Conservation (phyloP, 2,113 vertebrate genomes). For the Falco punctatus region DNA sequence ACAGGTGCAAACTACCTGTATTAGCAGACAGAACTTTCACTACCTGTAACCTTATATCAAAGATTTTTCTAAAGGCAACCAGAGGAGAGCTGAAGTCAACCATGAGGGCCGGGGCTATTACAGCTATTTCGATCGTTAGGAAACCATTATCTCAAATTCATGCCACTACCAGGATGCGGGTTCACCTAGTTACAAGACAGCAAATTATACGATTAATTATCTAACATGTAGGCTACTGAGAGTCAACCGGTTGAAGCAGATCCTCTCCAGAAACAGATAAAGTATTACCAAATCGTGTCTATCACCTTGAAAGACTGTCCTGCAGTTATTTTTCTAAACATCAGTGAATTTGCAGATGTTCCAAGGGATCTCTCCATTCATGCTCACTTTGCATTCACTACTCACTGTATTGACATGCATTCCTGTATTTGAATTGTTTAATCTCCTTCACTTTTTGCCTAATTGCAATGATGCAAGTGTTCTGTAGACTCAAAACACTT, state of each 20-base stretch:
- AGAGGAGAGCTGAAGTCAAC: background rate
- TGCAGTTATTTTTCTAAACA: background rate
- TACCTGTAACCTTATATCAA: background rate
- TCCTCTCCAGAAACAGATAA: background rate
- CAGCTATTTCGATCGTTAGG: background rate
- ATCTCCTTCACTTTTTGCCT: background rate
- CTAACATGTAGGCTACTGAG: background rate
- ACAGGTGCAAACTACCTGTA: background rate
- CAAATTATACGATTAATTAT: conserved; percentile 50
- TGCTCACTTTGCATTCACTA: background rate
- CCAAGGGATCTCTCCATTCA: background rate
- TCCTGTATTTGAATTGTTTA: background rate
- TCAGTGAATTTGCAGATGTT: background rate
- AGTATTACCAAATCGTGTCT: background rate
- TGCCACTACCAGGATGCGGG: conserved; percentile 17
- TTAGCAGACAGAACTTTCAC: background rate
- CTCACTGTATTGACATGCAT: rapidly evolving
- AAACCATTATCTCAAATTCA: conserved; percentile 12
- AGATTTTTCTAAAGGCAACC: background rate
- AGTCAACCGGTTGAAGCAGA: background rate
- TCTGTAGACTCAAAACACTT: background rate
- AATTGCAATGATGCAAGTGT: background rate
- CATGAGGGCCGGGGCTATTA: background rate
- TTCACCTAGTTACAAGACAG: background rate
- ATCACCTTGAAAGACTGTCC: background rate